Evolutionary conservation across 2,888 invertebrate genomes (phyloP).

Genomic region (Leptogaster cylindrica): DNA sequence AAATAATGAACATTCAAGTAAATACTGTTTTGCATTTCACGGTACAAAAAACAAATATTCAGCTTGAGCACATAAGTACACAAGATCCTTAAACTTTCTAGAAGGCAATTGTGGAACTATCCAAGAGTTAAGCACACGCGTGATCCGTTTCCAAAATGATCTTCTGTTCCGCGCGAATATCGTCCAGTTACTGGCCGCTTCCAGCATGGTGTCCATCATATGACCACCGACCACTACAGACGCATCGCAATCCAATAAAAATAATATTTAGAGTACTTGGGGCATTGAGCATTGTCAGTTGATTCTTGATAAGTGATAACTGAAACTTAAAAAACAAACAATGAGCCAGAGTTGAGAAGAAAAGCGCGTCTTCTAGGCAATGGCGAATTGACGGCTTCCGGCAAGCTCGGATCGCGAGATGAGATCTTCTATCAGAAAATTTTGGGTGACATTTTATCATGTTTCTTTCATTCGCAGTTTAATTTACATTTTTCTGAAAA

Average conservation of each 20-base stretch:
- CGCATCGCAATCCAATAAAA: slow-evolving; percentile 12
- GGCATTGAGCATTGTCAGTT: slow-evolving; percentile 18
- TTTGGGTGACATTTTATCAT: too few relatives aligned
- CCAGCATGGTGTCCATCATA: slow-evolving; percentile 42
- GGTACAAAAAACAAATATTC: too few relatives aligned
- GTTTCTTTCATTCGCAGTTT: too few relatives aligned
- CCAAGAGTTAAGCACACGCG: not conserved
- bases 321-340: slow-evolving; percentile 26
- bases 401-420: not conserved
- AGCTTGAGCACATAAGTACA: too few relatives aligned
- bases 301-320: slow-evolving; percentile 34
- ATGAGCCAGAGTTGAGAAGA: not conserved
- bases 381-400: slow-evolving; percentile 11
- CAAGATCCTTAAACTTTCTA: too few relatives aligned
- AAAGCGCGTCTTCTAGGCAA: not conserved
- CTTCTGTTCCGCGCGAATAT: slow-evolving; percentile 40
- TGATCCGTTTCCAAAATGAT: slow-evolving; percentile 20
- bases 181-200: slow-evolving; percentile 42
- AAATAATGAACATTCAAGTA: not conserved
- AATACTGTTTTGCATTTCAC: too few relatives aligned
- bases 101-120: not conserved
- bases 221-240: slow-evolving; percentile 40
- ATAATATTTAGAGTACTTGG: slow-evolving; percentile 13
- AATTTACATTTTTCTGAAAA: too few relatives aligned
- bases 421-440: too few relatives aligned